A percentile compares a stretch with the other conserved stretches of the same genome.
These are phyloP conservation scores for Diadophis punctatus DNA, from an alignment of 2,113 vertebrate genomes.

Conservation along the genomic window DNA sequence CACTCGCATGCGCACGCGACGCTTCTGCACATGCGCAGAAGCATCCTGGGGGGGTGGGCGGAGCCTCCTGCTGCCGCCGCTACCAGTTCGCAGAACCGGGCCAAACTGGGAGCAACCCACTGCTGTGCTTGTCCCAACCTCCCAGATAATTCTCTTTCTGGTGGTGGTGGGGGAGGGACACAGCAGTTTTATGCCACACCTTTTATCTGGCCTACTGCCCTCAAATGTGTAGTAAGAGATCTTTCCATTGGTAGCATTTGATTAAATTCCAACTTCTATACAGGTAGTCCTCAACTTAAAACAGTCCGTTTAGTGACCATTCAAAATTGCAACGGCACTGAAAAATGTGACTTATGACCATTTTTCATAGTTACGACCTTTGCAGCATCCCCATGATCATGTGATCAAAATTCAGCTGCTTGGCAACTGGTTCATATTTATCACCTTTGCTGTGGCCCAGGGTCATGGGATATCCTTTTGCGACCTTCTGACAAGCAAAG, in stretches of 20 bases:
- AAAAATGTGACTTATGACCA: not conserved
- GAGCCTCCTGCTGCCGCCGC: too few relatives aligned
- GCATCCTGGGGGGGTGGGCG: too few relatives aligned
- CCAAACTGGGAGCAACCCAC: too few relatives aligned
- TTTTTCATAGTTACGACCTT: not conserved
- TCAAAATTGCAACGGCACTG: not conserved
- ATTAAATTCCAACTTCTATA: not conserved
- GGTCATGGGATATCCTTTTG: not conserved
- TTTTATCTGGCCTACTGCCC: not conserved
- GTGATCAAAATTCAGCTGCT: not conserved
- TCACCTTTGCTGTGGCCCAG: not conserved
- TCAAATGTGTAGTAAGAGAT: not conserved
- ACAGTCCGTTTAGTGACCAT: not conserved
- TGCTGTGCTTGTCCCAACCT: not conserved
- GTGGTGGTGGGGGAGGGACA: not conserved
- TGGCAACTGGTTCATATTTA: not conserved
- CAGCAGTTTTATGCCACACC: not conserved
- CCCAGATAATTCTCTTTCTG: not conserved
- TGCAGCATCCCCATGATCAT: not conserved
- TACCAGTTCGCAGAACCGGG: too few relatives aligned
- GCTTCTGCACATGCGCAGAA: too few relatives aligned
- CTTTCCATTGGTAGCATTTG: not conserved
- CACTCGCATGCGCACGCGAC: too few relatives aligned
- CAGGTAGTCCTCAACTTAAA: not conserved
- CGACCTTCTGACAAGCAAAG: not conserved